Percentiles rank a stretch among this genome's conserved stretches.
Evolutionary conservation across 2,797 vertebrate genomes (phyloP).

Genomic region (Scarus forsteni): DNA sequence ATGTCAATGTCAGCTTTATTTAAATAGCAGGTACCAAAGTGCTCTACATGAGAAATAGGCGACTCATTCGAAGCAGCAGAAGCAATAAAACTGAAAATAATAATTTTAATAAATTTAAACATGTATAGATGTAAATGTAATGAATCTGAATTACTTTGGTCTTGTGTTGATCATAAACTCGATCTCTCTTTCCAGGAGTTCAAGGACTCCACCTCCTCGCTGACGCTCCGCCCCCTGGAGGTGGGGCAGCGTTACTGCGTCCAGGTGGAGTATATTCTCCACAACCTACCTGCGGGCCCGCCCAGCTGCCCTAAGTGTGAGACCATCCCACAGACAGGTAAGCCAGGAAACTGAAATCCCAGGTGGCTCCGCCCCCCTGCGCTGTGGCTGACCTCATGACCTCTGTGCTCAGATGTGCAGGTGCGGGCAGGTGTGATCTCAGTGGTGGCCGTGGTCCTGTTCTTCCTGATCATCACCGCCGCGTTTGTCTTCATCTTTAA

Average conservation of each 20-base stretch:
- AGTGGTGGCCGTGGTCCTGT: accelerated
- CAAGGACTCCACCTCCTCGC: accelerated
- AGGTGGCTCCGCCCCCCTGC: no score
- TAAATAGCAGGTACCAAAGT: no score
- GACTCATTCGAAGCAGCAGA: no score
- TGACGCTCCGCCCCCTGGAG: background rate
- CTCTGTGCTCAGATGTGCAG: background rate
- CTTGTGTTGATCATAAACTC: no score
- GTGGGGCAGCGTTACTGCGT: constrained; percentile 56
- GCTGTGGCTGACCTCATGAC: no score
- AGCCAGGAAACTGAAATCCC: background rate
- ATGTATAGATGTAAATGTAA: no score
- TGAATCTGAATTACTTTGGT: no score
- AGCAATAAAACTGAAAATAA: no score
- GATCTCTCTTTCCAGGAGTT: background rate
- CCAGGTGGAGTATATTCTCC: background rate
- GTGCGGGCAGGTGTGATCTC: background rate
- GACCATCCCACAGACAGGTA: constrained; percentile 42
- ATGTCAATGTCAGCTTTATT: no score
- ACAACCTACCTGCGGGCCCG: accelerated
- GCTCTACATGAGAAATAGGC: no score
- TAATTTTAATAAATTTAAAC: no score
- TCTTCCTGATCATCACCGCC: accelerated
- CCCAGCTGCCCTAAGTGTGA: constrained; percentile 43
- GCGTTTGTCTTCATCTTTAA: constrained; percentile 16